Evolutionary conservation across 2,888 invertebrate genomes (phyloP).

Genomic region (Morpho deidamia): DNA sequence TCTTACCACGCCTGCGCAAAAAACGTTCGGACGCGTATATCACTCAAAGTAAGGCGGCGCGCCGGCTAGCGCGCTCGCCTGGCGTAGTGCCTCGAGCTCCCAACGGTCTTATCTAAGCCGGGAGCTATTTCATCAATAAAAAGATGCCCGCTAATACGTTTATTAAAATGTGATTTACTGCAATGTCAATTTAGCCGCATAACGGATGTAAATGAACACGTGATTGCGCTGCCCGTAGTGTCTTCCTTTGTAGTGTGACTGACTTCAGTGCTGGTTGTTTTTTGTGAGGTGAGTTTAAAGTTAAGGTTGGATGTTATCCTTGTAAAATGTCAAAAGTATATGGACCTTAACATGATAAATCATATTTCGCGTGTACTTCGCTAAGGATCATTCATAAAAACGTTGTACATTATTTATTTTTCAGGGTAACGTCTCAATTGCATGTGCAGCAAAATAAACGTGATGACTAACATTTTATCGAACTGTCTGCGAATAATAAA

Average conservation of each 20-base stretch:
- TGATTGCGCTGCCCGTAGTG: conserved; percentile 47
- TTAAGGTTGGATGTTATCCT: conserved; percentile 61
- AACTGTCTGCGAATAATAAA: not conserved
- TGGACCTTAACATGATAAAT: conserved; percentile 35
- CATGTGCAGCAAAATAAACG: conserved; percentile 8
- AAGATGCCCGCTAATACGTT: conserved; percentile 43
- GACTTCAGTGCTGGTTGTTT: conserved; percentile 57
- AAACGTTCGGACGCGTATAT: conserved; percentile 46
- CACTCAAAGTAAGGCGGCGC: conserved; percentile 72
- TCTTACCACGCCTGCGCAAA: conserved; percentile 64
- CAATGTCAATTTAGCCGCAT: conserved; percentile 57
- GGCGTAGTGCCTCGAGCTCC: conserved; percentile 62
- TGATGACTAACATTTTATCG: not conserved
- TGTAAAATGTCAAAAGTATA: conserved; percentile 42
- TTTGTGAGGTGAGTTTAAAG: conserved; percentile 62
- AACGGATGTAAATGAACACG: conserved; percentile 37
- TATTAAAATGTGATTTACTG: conserved; percentile 38
- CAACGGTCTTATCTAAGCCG: conserved; percentile 44
- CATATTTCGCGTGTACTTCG: conserved; percentile 46
- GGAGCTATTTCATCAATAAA: conserved; percentile 58
- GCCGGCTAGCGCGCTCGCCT: conserved; percentile 78
- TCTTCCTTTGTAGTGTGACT: conserved; percentile 57
- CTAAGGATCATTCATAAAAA: conserved; percentile 49
- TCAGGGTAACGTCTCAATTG: conserved; percentile 12
- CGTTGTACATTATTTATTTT: conserved; percentile 31